These are phyloP conservation scores for Gymnoscelis rufifasciata DNA, from an alignment of 2,888 invertebrate genomes.

Conservation along the genomic window DNA sequence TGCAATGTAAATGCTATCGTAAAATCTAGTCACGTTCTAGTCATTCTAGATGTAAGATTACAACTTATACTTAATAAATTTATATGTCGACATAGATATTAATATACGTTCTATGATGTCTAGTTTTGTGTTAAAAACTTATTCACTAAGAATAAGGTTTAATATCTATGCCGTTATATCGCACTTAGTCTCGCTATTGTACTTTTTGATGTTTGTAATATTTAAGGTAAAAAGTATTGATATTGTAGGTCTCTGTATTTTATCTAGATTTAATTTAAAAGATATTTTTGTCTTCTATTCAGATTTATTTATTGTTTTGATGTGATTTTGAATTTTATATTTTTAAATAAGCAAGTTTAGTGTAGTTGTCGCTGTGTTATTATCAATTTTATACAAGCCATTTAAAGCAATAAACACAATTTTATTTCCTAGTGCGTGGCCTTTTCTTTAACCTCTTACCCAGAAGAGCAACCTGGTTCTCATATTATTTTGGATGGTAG, in stretches of 20 bases:
- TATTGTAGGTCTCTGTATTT: background rate
- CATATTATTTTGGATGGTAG: too few relatives aligned
- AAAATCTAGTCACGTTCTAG: constrained; percentile 9
- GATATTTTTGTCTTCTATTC: background rate
- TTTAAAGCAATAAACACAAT: constrained; percentile 15
- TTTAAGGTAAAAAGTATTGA: background rate
- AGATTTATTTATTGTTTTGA: background rate
- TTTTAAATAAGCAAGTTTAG: background rate
- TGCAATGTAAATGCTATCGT: constrained; percentile 8
- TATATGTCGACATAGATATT: background rate
- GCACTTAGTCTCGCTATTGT: constrained; percentile 2
- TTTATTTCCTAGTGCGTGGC: background rate
- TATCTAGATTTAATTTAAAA: background rate
- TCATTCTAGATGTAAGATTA: background rate
- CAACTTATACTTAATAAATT: background rate
- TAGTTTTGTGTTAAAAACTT: too few relatives aligned
- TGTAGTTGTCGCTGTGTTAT: constrained; percentile 5
- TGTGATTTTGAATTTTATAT: background rate
- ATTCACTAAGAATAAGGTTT: too few relatives aligned
- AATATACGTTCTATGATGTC: too few relatives aligned
- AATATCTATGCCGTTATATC: background rate
- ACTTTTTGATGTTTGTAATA: constrained; percentile 1
- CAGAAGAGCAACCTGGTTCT: too few relatives aligned
- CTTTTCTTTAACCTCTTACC: background rate
- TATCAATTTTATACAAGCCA: constrained; percentile 18